A percentile compares a stretch with the other conserved stretches of the same genome.
These are phyloP conservation scores for Osmerus eperlanus DNA, from an alignment of 2,113 vertebrate species.

Conservation along the genomic window DNA sequence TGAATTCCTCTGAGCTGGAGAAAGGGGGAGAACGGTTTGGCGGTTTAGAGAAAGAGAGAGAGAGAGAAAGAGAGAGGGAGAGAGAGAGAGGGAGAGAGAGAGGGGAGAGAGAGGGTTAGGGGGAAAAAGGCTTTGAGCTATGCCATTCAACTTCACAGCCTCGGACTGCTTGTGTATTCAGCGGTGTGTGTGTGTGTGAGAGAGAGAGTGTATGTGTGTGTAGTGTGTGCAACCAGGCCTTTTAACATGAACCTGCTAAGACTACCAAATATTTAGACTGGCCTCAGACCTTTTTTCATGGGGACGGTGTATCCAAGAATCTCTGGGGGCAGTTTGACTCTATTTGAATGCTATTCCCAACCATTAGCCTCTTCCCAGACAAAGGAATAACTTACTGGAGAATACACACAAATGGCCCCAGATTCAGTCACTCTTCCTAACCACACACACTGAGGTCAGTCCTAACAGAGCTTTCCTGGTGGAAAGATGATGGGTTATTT, in stretches of 20 bases:
- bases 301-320: slow-evolving; percentile 64
- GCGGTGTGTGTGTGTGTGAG: slow-evolving; percentile 27
- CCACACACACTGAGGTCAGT: slow-evolving; percentile 55
- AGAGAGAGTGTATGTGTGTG: slow-evolving; percentile 14
- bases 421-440: slow-evolving; percentile 53
- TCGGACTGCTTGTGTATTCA: slow-evolving; percentile 93
- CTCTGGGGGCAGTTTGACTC: slow-evolving; percentile 72
- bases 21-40: slow-evolving; percentile 83
- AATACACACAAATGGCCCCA: slow-evolving; percentile 62
- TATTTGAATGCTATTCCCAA: slow-evolving; percentile 70
- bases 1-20: slow-evolving; percentile 90
- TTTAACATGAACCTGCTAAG: slow-evolving; percentile 75
- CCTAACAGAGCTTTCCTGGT: too few species aligned
- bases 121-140: slow-evolving; percentile 88
- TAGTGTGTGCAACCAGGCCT: slow-evolving; percentile 41
- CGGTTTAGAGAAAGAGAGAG: slow-evolving; percentile 72
- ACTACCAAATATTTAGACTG: slow-evolving; percentile 77
- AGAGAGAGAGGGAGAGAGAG: slow-evolving; percentile 33
- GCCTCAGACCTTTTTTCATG: slow-evolving; percentile 65
- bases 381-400: slow-evolving; percentile 71
- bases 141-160: slow-evolving; percentile 96
- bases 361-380: slow-evolving; percentile 65
- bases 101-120: slow-evolving; percentile 35
- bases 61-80: slow-evolving; percentile 31
- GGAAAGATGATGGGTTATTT: too few species aligned